Percentiles rank a stretch among this genome's conserved stretches.
These are phyloP conservation scores for Macrotis lagotis DNA, from an alignment of 2,113 vertebrate species.

Conservation along the genomic window DNA sequence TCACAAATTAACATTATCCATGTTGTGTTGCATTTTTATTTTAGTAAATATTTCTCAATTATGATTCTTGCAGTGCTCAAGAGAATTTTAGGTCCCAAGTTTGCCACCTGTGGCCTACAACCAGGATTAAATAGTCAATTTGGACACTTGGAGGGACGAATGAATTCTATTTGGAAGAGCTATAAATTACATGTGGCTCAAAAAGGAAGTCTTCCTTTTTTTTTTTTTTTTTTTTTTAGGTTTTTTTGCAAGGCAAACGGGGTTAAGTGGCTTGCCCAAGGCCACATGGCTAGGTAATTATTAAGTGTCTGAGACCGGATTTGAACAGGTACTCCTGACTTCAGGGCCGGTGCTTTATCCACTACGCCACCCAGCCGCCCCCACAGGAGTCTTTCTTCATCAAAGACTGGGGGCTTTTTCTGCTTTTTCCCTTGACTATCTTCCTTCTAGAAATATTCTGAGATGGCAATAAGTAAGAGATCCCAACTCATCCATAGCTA, in stretches of 20 bases:
- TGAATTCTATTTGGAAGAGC: background rate
- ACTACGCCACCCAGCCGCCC: too few relatives aligned
- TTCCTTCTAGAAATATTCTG: background rate
- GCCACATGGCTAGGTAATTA: too few relatives aligned
- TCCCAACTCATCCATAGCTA: background rate
- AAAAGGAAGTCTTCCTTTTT: background rate
- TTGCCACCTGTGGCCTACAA: background rate
- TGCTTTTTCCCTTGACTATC: background rate
- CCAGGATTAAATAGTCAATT: background rate
- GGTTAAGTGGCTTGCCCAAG: too few relatives aligned
- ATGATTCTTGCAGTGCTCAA: background rate
- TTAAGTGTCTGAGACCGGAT: too few relatives aligned
- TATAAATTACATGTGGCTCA: background rate
- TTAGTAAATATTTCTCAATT: background rate
- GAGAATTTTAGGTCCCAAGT: background rate
- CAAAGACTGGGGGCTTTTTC: background rate
- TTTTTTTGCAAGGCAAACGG: too few relatives aligned
- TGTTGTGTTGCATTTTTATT: background rate
- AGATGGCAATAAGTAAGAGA: background rate
- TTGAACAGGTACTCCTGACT: too few relatives aligned
- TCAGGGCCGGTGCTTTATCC: too few relatives aligned
- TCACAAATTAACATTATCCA: background rate
- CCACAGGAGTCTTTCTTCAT: background rate
- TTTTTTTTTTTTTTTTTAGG: too few relatives aligned
- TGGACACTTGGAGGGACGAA: background rate